A percentile compares a stretch with the other conserved stretches of the same genome.
phyloP scores from a whole-genome alignment of 1,140 invertebrate genomes.

The Hyles euphorbiae region DNA sequence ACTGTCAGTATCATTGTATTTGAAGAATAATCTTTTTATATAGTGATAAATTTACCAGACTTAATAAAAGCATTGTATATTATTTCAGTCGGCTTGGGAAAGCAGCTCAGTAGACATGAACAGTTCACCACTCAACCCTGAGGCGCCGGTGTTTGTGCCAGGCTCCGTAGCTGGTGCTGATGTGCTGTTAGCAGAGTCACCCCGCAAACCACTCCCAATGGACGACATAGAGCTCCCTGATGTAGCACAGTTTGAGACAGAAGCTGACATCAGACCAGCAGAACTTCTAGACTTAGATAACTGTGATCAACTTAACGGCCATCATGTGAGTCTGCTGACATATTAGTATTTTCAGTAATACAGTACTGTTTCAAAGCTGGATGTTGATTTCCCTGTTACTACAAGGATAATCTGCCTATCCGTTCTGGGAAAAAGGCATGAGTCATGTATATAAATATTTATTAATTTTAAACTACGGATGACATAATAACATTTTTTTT shows the following conservation, averaged over 20 bases:
- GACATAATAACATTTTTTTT: too few species aligned
- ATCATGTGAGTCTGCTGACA: conserved; percentile 54
- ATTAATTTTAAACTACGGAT: too few species aligned
- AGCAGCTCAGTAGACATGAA: conserved; percentile 78
- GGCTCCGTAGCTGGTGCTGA: conserved; percentile 73
- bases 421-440: too few species aligned
- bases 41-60: too few species aligned
- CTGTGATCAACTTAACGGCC: conserved; percentile 74
- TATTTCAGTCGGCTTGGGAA: conserved; percentile 67
- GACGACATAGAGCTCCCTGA: conserved; percentile 80
- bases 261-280: conserved; percentile 76
- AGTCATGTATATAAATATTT: too few species aligned
- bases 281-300: conserved; percentile 75
- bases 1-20: too few species aligned
- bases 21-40: too few species aligned
- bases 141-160: conserved; percentile 83
- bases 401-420: too few species aligned
- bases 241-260: conserved; percentile 78
- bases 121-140: conserved; percentile 83
- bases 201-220: conserved; percentile 77
- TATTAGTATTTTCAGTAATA: background rate
- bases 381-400: too few species aligned
- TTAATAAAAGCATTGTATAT: background rate
- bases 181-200: conserved; percentile 78
- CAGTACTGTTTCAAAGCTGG: background rate